Evolutionary conservation across 2,888 invertebrate genomes (phyloP).

Genomic region (Stenolophus ochropezus): DNA sequence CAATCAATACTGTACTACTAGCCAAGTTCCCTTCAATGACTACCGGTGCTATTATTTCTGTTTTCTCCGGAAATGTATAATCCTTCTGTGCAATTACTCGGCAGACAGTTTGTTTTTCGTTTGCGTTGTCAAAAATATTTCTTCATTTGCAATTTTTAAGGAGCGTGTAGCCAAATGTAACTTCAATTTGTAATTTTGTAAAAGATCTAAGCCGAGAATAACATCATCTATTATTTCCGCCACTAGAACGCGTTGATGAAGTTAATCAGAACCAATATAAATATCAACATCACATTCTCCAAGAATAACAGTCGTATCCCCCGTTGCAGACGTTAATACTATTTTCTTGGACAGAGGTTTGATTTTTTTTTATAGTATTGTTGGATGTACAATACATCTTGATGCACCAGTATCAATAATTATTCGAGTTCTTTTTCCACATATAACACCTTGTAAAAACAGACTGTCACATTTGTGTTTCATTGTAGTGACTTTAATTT

Average conservation of each 20-base stretch:
- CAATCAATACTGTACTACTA: background rate
- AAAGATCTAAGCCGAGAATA: background rate
- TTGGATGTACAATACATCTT: background rate
- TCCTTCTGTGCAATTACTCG: background rate
- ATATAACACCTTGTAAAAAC: background rate
- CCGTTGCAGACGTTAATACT: background rate
- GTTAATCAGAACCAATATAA: background rate
- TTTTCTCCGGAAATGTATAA: background rate
- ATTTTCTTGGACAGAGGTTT: background rate
- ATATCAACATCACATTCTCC: background rate
- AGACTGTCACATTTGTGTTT: background rate
- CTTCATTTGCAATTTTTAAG: background rate
- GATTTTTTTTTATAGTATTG: background rate
- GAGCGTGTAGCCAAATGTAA: background rate
- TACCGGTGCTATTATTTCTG: background rate
- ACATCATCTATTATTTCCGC: background rate
- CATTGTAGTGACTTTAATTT: background rate
- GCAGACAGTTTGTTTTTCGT: background rate
- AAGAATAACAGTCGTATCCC: background rate
- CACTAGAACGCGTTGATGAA: background rate
- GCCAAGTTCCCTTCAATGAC: background rate
- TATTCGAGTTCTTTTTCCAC: background rate
- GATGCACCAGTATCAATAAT: background rate
- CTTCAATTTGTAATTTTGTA: background rate
- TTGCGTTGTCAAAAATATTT: background rate